Conservation (phyloP, 2,113 vertebrate species). For the Gadus macrocephalus region DNA sequence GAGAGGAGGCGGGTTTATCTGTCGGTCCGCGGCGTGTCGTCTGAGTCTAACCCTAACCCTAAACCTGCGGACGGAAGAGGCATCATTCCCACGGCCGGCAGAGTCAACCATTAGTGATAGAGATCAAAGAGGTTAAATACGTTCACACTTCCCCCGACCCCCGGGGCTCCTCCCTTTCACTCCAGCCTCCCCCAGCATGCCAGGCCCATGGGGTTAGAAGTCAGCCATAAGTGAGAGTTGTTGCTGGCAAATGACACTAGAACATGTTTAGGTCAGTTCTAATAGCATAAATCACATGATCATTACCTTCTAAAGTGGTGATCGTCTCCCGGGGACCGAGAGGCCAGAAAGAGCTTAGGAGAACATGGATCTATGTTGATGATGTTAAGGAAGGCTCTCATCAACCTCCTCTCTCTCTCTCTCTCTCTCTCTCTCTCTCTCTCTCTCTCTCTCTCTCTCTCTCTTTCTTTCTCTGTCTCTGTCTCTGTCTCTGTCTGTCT, state of each 20-base stretch:
- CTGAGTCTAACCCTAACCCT: too few relatives aligned
- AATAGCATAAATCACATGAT: too few relatives aligned
- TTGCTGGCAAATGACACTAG: too few relatives aligned
- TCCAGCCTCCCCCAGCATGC: constrained; percentile 50
- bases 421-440: neutral
- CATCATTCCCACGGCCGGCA: constrained; percentile 72
- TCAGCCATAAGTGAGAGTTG: constrained; percentile 6
- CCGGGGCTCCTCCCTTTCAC: constrained; percentile 67
- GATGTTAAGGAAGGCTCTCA: too few relatives aligned
- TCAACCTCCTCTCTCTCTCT: too few relatives aligned
- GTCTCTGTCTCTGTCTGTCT: neutral
- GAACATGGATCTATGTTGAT: too few relatives aligned
- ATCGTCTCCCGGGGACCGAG: too few relatives aligned
- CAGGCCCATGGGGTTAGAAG: constrained; percentile 50
- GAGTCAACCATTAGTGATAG: constrained; percentile 57
- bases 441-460: neutral
- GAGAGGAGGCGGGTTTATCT: too few relatives aligned
- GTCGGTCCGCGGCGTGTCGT: neutral
- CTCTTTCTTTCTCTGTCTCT: neutral
- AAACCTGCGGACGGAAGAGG: constrained; percentile 5
- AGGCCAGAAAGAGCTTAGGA: too few relatives aligned
- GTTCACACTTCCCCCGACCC: constrained; percentile 50
- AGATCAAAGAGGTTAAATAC: constrained; percentile 70
- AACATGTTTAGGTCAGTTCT: too few relatives aligned
- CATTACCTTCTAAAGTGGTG: too few relatives aligned